Percentiles rank a stretch among this genome's conserved stretches.
Evolutionary conservation across 2,113 vertebrate species (phyloP).

Genomic region (Otus sunia): DNA sequence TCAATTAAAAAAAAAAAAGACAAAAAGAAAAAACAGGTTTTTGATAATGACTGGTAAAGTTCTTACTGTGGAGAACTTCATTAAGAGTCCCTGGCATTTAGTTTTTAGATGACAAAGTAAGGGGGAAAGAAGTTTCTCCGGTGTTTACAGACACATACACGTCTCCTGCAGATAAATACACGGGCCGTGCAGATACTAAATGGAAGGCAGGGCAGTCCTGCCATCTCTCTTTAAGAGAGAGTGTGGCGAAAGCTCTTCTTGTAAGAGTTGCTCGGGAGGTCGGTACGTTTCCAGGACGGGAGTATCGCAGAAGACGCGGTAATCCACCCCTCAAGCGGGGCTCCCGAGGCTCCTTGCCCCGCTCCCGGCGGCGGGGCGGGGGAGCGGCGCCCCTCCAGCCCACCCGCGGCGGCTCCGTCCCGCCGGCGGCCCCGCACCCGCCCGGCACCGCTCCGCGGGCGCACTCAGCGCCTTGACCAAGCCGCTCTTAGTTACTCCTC

Average conservation of each 20-base stretch:
- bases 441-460: background rate
- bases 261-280: background rate
- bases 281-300: rapidly evolving
- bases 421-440: background rate
- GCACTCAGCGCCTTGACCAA: too few species aligned
- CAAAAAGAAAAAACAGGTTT: background rate
- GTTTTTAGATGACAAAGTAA: background rate
- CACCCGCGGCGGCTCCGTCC: background rate
- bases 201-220: background rate
- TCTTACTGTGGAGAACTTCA: background rate
- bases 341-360: background rate
- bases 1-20: background rate
- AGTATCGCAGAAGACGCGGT: background rate
- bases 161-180: background rate
- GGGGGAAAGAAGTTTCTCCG: background rate
- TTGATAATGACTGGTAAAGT: background rate
- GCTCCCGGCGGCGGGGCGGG: background rate
- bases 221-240: background rate
- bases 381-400: background rate
- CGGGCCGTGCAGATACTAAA: background rate
- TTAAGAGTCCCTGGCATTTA: background rate
- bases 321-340: background rate
- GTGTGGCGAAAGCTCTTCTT: background rate
- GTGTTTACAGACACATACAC: background rate
- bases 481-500: background rate